These are phyloP conservation scores for Philonicus albiceps DNA, from an alignment of 2,888 invertebrate species.

Conservation along the genomic window DNA sequence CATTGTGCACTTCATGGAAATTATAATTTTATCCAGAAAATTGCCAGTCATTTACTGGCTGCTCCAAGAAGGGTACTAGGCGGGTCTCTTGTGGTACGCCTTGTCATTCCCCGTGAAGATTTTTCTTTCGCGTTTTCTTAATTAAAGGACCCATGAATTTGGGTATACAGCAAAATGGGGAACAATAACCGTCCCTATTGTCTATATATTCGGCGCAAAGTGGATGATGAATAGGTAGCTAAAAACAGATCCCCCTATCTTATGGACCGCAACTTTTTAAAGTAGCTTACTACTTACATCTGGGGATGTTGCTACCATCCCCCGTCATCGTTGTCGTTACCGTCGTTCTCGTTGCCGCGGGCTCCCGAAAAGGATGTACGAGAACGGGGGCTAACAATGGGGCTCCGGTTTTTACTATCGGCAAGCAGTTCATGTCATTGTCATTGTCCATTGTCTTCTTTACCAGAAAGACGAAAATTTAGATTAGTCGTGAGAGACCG, in stretches of 20 bases:
- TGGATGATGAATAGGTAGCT: slow-evolving; percentile 22
- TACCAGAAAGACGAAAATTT: slow-evolving; percentile 1
- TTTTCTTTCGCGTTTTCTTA: not conserved
- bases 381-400: not conserved
- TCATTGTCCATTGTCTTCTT: slow-evolving; percentile 29
- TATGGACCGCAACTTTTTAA: not conserved
- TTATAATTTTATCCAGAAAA: not conserved
- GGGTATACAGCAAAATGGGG: not conserved
- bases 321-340: too few relatives aligned
- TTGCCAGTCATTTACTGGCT: not conserved
- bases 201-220: not conserved
- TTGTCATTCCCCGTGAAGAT: not conserved
- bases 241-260: not conserved
- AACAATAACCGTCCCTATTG: not conserved
- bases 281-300: not conserved
- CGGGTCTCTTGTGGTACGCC: not conserved
- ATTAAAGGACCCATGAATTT: slow-evolving; percentile 7
- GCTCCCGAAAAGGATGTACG: not conserved
- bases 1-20: not conserved
- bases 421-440: slow-evolving; percentile 25
- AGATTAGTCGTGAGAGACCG: slow-evolving; percentile 33
- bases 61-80: not conserved
- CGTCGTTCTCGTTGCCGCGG: not conserved
- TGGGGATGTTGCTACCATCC: too few relatives aligned
- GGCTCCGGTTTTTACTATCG: not conserved